Evolutionary conservation across 2,797 vertebrate genomes (phyloP).

Genomic region (Ptychobarbus kaznakovi): DNA sequence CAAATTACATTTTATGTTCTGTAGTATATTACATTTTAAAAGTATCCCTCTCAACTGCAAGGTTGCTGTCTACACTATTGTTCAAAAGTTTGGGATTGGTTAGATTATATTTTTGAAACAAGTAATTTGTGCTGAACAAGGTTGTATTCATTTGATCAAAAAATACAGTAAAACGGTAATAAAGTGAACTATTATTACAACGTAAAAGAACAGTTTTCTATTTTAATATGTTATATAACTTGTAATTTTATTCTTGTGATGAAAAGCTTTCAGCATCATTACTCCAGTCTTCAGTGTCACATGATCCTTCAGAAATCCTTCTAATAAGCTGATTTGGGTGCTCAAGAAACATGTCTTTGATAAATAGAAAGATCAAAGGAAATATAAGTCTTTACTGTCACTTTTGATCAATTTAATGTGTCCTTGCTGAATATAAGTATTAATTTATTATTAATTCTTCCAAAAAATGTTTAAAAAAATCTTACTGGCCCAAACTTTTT

Average conservation of each 20-base stretch:
- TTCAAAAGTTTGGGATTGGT: background rate
- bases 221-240: too few relatives aligned
- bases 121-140: too few relatives aligned
- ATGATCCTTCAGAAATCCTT: background rate
- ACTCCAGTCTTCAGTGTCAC: background rate
- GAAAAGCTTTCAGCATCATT: background rate
- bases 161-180: background rate
- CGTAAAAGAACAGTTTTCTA: too few relatives aligned
- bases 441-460: background rate
- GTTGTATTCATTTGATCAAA: too few relatives aligned
- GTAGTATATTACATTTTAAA: background rate
- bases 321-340: background rate
- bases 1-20: background rate
- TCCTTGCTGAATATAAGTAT: background rate
- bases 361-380: background rate
- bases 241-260: background rate
- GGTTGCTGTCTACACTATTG: background rate
- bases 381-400: background rate
- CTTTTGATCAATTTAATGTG: background rate
- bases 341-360: background rate
- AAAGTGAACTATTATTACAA: background rate
- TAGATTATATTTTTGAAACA: background rate
- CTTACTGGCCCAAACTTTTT: background rate
- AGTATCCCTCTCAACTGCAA: background rate
- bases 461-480: background rate